A percentile compares a stretch with the other conserved stretches of the same genome.
phyloP scores from a whole-genome alignment of 2,888 invertebrate species.

The Pasiphila rectangulata region DNA sequence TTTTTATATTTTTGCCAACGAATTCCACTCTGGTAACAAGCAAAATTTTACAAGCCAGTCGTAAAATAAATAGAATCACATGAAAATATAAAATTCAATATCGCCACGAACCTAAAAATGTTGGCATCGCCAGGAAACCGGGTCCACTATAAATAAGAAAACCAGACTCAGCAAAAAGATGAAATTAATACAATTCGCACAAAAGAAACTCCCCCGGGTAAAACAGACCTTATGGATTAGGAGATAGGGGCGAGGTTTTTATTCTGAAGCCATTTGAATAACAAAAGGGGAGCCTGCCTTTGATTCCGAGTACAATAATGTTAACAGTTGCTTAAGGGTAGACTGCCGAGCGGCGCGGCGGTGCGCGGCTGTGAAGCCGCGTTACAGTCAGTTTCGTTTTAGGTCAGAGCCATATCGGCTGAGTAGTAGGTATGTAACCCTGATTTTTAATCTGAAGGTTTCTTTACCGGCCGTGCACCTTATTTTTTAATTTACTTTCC shows the following conservation, averaged over 20 bases:
- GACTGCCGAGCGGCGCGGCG: not conserved
- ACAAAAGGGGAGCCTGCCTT: constrained; percentile 29
- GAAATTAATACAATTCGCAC: constrained; percentile 41
- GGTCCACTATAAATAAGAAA: constrained; percentile 17
- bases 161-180: constrained; percentile 34
- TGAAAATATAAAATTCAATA: not conserved
- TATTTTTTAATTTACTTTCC: too few relatives aligned
- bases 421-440: too few relatives aligned
- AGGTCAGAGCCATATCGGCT: too few relatives aligned
- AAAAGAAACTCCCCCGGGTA: constrained; percentile 27
- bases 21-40: too few relatives aligned
- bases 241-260: constrained; percentile 18
- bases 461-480: too few relatives aligned
- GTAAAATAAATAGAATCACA: too few relatives aligned
- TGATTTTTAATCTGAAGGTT: too few relatives aligned
- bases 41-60: too few relatives aligned
- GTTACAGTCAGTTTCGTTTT: too few relatives aligned
- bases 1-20: too few relatives aligned
- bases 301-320: constrained; percentile 31
- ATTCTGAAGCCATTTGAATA: constrained; percentile 27
- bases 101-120: not conserved
- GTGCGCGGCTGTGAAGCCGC: too few relatives aligned
- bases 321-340: constrained; percentile 24
- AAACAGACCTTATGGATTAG: constrained; percentile 15
- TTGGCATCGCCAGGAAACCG: not conserved